Base-by-base conservation (phyloP, 64 coral and sea anemone species). In the Actinia tenebrosa region DNA sequence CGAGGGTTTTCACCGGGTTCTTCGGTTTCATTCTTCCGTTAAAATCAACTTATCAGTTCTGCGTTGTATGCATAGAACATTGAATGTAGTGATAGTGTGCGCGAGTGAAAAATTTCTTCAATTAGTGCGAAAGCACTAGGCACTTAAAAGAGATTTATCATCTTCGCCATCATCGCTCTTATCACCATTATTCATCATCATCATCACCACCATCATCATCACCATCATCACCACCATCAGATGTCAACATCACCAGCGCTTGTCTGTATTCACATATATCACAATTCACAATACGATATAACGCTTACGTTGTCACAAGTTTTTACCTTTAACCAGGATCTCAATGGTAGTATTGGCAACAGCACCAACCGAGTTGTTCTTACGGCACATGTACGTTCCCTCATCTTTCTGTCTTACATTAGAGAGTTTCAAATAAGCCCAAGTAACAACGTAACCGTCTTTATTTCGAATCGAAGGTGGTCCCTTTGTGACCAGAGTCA, bases 371-470 rank as follows among this genome's bases (percentile, higher is more conserved):
- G 8, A 17, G 53, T 85, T 85, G 3, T 85, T 85, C 56, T 85
- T 85, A 43, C 80, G 64, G 26, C 90, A 91, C 53, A 82, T 86
- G 27, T 91, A 91, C 27, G 20, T 37, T 37, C 90, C 90, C 16
- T 79, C 84, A 30, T 91, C 85, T 1, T 62, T 71, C 17, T 82
- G 27, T 1, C 19, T 69, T 22, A 87, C 90, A 56, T 87, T 60
- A 1, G 45, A 46, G 7, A 91, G 16, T 3, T 11, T 56, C 7
- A 91, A 80, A 3, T 2, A 58, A 14, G 30, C 23, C 44, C 54
- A 61, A 10, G 30, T 85, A 30, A 61, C 1, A 6, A 63, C 1
- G 82, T 85, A 0, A 25, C 16, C 55, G 3, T 16, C 16, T 42
- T 10, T 60, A 3, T 25, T 3, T 85, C 22, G 53, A 14, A 26